A percentile compares a stretch with the other conserved stretches of the same genome.
Evolutionary conservation across 2,888 invertebrate species (phyloP).

Genomic region (Caenorhabditis sp.): DNA sequence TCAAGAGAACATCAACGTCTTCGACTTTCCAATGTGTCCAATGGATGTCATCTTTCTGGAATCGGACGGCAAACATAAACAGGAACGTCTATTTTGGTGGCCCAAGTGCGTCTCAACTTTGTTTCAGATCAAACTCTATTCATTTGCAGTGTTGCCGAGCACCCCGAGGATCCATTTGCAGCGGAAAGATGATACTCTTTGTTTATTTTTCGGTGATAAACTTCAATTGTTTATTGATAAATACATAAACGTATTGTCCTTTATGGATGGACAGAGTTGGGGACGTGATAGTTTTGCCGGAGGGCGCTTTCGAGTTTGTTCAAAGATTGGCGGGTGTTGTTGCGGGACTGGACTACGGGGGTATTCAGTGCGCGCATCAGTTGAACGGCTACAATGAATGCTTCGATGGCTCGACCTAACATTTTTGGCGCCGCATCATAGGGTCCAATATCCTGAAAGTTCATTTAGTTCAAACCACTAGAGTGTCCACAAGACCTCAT

Average conservation of each 20-base stretch:
- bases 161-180: slow-evolving; percentile 66
- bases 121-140: not conserved
- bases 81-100: slow-evolving; percentile 43
- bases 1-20: slow-evolving; percentile 52
- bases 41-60: slow-evolving; percentile 25
- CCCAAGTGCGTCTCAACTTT: slow-evolving; percentile 20
- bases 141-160: slow-evolving; percentile 54
- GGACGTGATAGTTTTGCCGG: not conserved
- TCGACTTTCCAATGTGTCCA: slow-evolving; percentile 28
- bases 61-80: slow-evolving; percentile 1
- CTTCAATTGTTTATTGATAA: not conserved
- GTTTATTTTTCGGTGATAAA: not conserved
- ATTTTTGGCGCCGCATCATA: slow-evolving; percentile 38
- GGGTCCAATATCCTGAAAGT: slow-evolving; percentile 12
- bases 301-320: not conserved
- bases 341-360: not conserved
- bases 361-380: slow-evolving; percentile 3
- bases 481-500: slow-evolving; percentile 10
- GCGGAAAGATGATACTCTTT: slow-evolving; percentile 42
- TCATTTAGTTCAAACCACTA: not conserved
- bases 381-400: slow-evolving; percentile 17
- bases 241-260: too few species aligned
- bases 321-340: slow-evolving; percentile 6
- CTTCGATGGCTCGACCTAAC: slow-evolving; percentile 37
- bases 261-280: not conserved